Percentiles rank a stretch among this genome's conserved stretches.
phyloP scores from a whole-genome alignment of 2,113 vertebrate genomes.

The Cyphomyrus discorhynchus region DNA sequence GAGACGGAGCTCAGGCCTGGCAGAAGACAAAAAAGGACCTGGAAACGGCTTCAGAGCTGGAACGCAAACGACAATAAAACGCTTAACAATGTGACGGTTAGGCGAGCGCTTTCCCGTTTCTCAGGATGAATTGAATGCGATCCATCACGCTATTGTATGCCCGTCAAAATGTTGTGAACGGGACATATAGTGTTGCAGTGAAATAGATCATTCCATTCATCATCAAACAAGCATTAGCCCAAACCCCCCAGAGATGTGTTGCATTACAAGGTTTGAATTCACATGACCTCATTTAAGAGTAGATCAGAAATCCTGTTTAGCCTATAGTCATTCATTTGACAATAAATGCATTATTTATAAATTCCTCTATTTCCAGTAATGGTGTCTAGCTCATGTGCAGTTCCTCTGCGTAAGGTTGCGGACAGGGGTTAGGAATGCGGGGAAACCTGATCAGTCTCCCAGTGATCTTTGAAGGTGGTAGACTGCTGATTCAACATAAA shows the following conservation, averaged over 20 bases:
- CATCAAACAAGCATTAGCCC: conserved; percentile 6
- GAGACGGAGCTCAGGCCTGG: neutral
- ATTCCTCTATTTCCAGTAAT: neutral
- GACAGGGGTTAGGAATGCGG: neutral
- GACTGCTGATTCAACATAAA: neutral
- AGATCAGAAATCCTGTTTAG: conserved; percentile 16
- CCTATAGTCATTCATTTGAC: conserved; percentile 2
- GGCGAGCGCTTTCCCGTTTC: neutral
- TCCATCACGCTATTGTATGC: conserved; percentile 18
- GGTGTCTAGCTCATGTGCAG: neutral
- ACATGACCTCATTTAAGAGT: conserved; percentile 19
- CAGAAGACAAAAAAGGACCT: neutral
- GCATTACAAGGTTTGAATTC: conserved; percentile 10
- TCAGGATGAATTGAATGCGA: neutral
- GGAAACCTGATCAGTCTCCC: neutral
- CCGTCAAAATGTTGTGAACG: neutral
- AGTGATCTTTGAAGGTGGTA: neutral
- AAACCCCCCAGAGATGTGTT: neutral
- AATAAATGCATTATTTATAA: conserved; percentile 14
- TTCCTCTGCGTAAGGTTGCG: neutral
- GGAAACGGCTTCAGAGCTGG: neutral
- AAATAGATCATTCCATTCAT: conserved; percentile 18
- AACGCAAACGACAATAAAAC: neutral
- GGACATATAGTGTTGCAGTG: neutral
- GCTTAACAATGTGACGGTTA: neutral